Percentiles rank a stretch among this genome's conserved stretches.
phyloP scores from a whole-genome alignment of 2,797 vertebrate genomes.

The Tangara arthus region DNA sequence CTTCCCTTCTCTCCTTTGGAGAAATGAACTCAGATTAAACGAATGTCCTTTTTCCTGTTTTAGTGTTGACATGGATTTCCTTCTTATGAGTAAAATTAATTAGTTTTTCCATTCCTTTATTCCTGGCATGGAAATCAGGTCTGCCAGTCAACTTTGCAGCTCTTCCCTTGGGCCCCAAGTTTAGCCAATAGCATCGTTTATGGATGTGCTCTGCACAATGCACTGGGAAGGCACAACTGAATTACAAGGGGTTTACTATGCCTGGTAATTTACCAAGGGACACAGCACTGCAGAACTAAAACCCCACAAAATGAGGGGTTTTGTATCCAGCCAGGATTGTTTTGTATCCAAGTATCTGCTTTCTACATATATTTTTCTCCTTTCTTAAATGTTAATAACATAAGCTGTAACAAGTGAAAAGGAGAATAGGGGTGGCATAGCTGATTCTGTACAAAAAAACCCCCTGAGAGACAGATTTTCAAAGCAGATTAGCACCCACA shows the following conservation, averaged over 20 bases:
- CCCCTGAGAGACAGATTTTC: background rate
- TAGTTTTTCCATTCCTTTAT: constrained; percentile 34
- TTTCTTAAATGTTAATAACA: background rate
- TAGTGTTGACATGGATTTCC: constrained; percentile 66
- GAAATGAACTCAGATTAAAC: constrained; percentile 73
- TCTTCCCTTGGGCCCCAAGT: constrained; percentile 25
- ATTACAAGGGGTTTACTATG: constrained; percentile 40
- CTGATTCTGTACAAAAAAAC: background rate
- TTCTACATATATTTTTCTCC: background rate
- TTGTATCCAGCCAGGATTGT: background rate
- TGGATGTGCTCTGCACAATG: constrained; percentile 8
- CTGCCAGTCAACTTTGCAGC: constrained; percentile 6
- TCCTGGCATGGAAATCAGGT: constrained; percentile 53
- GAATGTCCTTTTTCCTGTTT: constrained; percentile 67
- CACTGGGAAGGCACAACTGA: constrained; percentile 34
- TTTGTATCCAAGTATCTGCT: constrained; percentile 11
- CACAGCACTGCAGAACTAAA: constrained; percentile 13
- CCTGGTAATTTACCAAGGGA: background rate
- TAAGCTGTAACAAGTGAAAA: background rate
- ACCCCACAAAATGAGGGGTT: background rate
- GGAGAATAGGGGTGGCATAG: background rate
- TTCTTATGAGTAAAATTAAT: constrained; percentile 71
- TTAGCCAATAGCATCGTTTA: constrained; percentile 6
- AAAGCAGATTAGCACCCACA: background rate
- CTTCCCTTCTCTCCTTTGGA: constrained; percentile 67